Base-by-base conservation (phyloP, 2,113 vertebrate species). In the Cyprinodon variegatus region DNA sequence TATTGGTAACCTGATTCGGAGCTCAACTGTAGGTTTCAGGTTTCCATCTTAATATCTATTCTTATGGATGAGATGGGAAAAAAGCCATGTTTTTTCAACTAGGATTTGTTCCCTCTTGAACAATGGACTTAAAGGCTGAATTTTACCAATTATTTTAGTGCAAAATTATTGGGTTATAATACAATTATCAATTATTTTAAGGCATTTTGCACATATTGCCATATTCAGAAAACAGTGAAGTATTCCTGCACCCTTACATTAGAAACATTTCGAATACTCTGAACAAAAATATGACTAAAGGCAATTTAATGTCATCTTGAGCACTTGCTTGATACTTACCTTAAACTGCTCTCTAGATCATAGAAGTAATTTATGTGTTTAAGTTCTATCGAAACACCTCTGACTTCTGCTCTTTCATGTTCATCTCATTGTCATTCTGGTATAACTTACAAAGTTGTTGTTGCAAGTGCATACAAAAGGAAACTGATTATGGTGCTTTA, bases 401-500 rank as follows among this genome's bases (percentile, higher is more conserved):
- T 63, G 5, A 20, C 29, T 5, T 70, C 39, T 71, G 4, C 48
- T 63, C 3, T 11, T 1, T 43, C 15, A 15, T 65, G 43, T 68
- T 65, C 66, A 76, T 72, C 79, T 78, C 50, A 38, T 37, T 81
- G 65, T 11, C 4, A n/a, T 4, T 63, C 68, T 70, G 62, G 61
- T 74, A 29, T 63, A 73, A 68, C 39, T 68, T 65, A 40, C 13
- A 50, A 50, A 61, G 14, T 65, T 68, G 48, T 59, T 64, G 46
- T 80, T 64, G 77, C 37, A 73, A 70, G 48, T 67, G 53, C 73
- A 13, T 50, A 41, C 73, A 74, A 83, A 36, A 68, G 37, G 20
- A 70, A 69, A 76, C 69, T 57, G 80, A 86, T 82, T 78, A 70
- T 22, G 0, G 39, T 40, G 69, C 79, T 84, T 70, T 38, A 77